Base-by-base conservation (phyloP, 2,113 vertebrate genomes). In the Globicephala melas region DNA sequence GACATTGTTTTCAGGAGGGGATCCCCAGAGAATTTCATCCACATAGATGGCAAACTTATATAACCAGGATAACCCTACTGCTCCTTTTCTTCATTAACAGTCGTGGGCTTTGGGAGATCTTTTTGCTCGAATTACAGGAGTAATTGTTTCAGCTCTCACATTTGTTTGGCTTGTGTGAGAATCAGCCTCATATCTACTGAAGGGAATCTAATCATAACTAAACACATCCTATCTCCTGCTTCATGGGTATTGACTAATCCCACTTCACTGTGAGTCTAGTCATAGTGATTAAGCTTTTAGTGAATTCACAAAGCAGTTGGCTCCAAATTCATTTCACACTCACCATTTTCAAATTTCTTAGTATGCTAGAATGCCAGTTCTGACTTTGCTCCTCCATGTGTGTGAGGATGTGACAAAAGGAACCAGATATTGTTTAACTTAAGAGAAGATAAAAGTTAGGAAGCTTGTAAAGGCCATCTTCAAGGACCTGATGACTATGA, bases 51-150 rank as follows among this genome's bases (percentile, higher is more conserved):
- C 25, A 14, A 70, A 73, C 92, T 95, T 94, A 23, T 47, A 36
- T 79, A 97, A 89, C 60, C 84, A 88, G 76, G 31, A 58, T 89
- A 95, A 94, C 55, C 82, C 63, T 23, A 33, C 8, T 70, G 33
- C 62, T 96, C 26, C 8, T 96, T 94, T 81, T 91, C 55, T 85
- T 94, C 68, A 97, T 91, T 86, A 85, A 94, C 36, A 83, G 82
- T 86, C 11, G 11, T 74, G 55, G 67, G 36, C 15, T 95, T 86
- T 86, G 85, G 68, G 67, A 41, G 63, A 93, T 47, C 65, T 94
- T 95, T 86, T 77, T 88, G 81, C 85, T 94, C 81, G 47, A 95
- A 68, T 83, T 97, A 93, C 26, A 96, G 91, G 20, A 82, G 65
- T 95, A 93, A 94, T 91, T 96, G 62, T 97, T 91, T 91, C 71